Conservation (phyloP, 2,888 invertebrate species). For the Drosophila kuntzei region DNA sequence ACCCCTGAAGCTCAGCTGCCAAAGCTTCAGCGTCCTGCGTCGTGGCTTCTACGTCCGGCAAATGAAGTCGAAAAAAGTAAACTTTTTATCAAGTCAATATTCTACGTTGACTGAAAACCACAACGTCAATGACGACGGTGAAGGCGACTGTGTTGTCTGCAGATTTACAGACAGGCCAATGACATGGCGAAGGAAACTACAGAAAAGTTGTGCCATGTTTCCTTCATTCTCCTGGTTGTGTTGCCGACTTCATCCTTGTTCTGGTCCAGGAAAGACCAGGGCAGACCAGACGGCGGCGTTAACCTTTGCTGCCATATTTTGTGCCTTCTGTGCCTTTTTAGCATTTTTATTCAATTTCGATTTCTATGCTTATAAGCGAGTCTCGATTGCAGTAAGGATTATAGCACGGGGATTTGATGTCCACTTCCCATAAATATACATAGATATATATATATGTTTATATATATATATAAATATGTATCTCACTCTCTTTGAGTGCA, state of each 20-base stretch:
- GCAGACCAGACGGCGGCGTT: slow-evolving; percentile 75
- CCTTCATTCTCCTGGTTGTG: slow-evolving; percentile 32
- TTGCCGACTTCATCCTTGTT: slow-evolving; percentile 13
- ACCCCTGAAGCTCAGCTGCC: slow-evolving; percentile 18
- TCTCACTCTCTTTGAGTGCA: slow-evolving; percentile 24
- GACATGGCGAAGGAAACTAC: slow-evolving; percentile 66
- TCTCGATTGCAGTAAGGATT: slow-evolving; percentile 70
- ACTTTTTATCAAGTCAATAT: slow-evolving; percentile 80
- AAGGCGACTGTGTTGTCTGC: slow-evolving; percentile 33
- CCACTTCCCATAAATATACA: too few relatives aligned
- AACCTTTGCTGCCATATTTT: slow-evolving; percentile 65
- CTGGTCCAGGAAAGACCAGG: slow-evolving; percentile 17
- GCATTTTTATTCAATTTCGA: slow-evolving; percentile 69
- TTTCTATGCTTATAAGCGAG: slow-evolving; percentile 36
- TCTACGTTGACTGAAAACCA: slow-evolving; percentile 74
- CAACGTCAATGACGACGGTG: slow-evolving; percentile 32
- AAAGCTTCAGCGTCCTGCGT: not conserved
- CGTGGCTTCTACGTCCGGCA: slow-evolving; percentile 32
- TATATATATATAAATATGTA: too few relatives aligned
- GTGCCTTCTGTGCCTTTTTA: slow-evolving; percentile 41
- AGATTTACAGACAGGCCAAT: slow-evolving; percentile 71
- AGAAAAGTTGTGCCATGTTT: slow-evolving; percentile 64
- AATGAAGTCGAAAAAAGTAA: slow-evolving; percentile 61
- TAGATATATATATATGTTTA: too few relatives aligned
- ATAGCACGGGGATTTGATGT: slow-evolving; percentile 48